Evolutionary conservation across 2,797 vertebrate species (phyloP).

Genomic region (Sarcophilus harrisii): DNA sequence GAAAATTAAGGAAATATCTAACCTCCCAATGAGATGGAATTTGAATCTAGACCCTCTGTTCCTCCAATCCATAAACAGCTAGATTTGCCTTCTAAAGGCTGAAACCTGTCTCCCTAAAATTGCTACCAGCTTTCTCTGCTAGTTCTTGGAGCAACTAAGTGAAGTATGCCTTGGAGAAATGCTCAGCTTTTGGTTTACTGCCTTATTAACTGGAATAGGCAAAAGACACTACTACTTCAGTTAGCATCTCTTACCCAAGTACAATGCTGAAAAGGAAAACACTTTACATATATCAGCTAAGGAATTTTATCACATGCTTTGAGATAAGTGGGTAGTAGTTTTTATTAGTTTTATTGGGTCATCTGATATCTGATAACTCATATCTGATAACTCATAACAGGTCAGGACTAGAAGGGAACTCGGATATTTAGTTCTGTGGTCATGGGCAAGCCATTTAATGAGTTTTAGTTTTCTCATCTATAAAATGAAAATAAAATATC

Average conservation of each 20-base stretch:
- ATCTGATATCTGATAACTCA: background rate
- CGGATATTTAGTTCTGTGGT: background rate
- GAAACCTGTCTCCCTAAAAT: background rate
- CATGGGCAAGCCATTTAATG: background rate
- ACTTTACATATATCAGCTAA: background rate
- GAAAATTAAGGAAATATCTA: background rate
- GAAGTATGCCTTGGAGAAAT: background rate
- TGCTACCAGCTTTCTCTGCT: background rate
- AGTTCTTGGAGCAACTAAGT: background rate
- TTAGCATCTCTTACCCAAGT: background rate
- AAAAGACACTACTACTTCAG: background rate
- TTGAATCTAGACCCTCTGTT: background rate
- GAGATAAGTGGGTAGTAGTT: background rate
- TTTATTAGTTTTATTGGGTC: background rate
- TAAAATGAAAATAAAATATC: slow-evolving; percentile 6
- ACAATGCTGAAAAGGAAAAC: background rate
- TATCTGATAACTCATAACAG: background rate
- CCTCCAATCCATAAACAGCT: background rate
- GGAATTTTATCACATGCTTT: background rate
- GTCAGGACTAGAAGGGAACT: background rate
- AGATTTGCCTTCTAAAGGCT: background rate
- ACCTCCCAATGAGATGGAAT: background rate
- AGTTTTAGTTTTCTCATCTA: slow-evolving; percentile 25
- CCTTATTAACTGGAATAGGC: background rate
- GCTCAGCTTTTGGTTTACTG: background rate